Percentiles rank a stretch among this genome's conserved stretches.
Evolutionary conservation across 2,797 vertebrate genomes (phyloP).

Genomic region (Oreonectes daqikongensis): DNA sequence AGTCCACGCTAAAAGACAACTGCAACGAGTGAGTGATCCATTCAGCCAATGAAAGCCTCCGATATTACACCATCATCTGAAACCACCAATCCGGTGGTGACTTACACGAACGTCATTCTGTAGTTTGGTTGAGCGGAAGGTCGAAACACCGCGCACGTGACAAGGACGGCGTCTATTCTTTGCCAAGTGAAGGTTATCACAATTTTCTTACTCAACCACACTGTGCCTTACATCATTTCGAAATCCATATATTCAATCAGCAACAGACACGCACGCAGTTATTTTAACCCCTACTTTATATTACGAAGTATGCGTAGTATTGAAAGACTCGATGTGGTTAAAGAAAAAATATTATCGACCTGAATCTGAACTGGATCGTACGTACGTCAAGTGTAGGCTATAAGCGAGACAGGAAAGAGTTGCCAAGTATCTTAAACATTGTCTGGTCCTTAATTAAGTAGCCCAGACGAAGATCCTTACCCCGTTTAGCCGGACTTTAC

Average conservation of each 20-base stretch:
- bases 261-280: too few relatives aligned
- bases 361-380: background rate
- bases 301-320: background rate
- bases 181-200: conserved; percentile 35
- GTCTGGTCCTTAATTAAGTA: background rate
- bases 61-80: rapidly evolving
- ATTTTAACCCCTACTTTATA: background rate
- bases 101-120: background rate
- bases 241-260: background rate
- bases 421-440: background rate
- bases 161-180: conserved; percentile 58
- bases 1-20: conserved; percentile 62
- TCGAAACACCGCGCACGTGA: conserved; percentile 64
- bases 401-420: background rate
- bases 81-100: conserved; percentile 58
- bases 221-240: background rate
- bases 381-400: background rate
- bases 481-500: background rate
- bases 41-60: conserved; percentile 63
- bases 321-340: too few relatives aligned
- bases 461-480: background rate
- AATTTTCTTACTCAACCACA: background rate
- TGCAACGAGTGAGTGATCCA: background rate
- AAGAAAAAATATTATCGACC: too few relatives aligned
- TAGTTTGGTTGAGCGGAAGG: conserved; percentile 71